Conservation (phyloP, 2,888 invertebrate genomes). For the Tethea ocularis region DNA sequence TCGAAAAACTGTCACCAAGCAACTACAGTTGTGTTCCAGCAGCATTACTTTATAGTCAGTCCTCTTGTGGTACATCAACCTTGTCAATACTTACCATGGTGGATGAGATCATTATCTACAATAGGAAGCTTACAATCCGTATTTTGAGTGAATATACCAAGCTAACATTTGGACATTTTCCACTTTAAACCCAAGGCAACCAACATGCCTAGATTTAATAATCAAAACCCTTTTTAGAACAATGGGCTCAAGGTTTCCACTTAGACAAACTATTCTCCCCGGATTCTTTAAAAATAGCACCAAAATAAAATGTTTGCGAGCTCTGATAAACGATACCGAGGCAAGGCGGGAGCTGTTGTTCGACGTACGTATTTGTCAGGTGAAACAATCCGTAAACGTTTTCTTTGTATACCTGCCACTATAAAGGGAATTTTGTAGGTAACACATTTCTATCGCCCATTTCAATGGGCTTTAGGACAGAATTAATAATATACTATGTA, state of each 20-base stretch:
- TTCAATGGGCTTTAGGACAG: background rate
- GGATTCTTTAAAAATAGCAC: background rate
- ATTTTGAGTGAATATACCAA: too few relatives aligned
- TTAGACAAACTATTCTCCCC: background rate
- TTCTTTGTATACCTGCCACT: background rate
- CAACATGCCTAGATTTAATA: background rate
- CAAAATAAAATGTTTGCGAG: background rate
- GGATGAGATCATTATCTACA: too few relatives aligned
- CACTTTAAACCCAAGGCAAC: background rate
- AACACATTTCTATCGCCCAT: background rate
- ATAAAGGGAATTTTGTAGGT: background rate
- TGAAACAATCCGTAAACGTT: background rate
- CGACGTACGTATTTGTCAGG: slow-evolving; percentile 1
- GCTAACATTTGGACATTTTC: background rate
- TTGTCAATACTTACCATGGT: too few relatives aligned
- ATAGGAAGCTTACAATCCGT: too few relatives aligned
- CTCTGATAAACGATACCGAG: background rate
- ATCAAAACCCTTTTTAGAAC: background rate
- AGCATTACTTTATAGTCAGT: too few relatives aligned
- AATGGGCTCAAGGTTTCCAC: background rate
- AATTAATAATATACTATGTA: background rate
- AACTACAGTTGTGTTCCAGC: too few relatives aligned
- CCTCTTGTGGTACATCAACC: too few relatives aligned
- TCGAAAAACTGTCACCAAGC: too few relatives aligned
- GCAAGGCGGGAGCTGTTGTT: background rate